phyloP scores from a whole-genome alignment of 2,888 invertebrate genomes.

The Epinotia bilunana region DNA sequence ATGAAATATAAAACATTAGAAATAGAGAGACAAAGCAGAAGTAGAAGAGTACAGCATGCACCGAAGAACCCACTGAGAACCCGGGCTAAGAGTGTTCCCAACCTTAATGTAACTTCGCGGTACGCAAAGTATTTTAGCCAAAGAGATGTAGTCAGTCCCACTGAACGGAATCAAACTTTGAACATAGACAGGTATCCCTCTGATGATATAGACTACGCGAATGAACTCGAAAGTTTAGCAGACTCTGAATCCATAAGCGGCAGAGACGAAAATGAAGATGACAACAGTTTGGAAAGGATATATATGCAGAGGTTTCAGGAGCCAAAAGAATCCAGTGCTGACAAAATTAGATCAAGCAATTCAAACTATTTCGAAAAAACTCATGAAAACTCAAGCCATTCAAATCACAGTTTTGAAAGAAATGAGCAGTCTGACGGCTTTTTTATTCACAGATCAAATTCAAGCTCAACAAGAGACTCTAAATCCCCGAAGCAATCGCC shows the following conservation, averaged over 20 bases:
- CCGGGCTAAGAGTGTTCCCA: conserved; percentile 81
- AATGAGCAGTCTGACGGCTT: conserved; percentile 59
- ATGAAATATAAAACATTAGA: conserved; percentile 75
- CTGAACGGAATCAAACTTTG: conserved; percentile 56
- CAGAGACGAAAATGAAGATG: conserved; percentile 56
- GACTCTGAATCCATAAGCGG: conserved; percentile 48
- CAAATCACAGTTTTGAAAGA: conserved; percentile 47
- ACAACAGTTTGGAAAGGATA: conserved; percentile 74
- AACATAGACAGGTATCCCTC: conserved; percentile 50
- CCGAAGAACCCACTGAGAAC: conserved; percentile 57
- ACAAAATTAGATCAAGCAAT: conserved; percentile 40
- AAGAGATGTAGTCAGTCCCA: conserved; percentile 71
- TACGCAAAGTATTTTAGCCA: conserved; percentile 82
- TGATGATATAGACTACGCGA: conserved; percentile 50
- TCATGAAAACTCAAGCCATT: conserved; percentile 44
- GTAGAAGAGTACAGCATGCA: conserved; percentile 56
- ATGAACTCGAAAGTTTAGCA: conserved; percentile 50
- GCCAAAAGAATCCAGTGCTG: conserved; percentile 49
- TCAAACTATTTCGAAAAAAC: conserved; percentile 58
- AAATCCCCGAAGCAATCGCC: conserved; percentile 57
- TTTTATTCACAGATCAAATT: conserved; percentile 64
- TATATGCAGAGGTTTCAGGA: conserved; percentile 70
- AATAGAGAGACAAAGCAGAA: conserved; percentile 73
- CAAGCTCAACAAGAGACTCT: conserved; percentile 55
- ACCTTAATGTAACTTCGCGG: conserved; percentile 77